Base-by-base conservation (phyloP, 2,888 invertebrate species). In the Macrosiphum euphorbiae region DNA sequence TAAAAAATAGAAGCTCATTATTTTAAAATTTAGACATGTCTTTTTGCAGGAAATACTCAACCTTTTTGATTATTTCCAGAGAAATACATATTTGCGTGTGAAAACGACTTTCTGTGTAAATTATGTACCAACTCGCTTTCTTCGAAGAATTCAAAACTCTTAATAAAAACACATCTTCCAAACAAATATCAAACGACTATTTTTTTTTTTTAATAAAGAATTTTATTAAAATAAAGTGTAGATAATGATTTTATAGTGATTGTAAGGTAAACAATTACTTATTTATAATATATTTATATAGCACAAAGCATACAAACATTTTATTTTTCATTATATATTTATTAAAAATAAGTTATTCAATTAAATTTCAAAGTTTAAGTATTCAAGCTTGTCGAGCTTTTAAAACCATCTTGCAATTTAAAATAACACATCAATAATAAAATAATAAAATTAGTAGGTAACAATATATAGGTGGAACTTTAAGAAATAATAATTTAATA, bases 41-140 rank as follows among this genome's bases (percentile, higher is more conserved):
- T 4, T 85, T 11, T 44, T 44, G 4, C 26, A 87, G 16, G 35
- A 92, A 67, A 50, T 58, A n/a, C 26, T 35, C 10, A 78, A 55
- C 52, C 47, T 88, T 88, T 88, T 88, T 24, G 16, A 26, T 52
- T 28, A 52, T 88, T 88, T 78, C 44, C 55, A 8, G 78, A 67
- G 78, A 44, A 92, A 92, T 52, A 88, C 35, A 90, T 55, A 61
- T 92, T 44, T 78, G 41, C 26, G 88, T 88, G 88, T n/a, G 88
- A 88, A 92, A 78, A 92, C 44, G 24, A 88, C 44, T 88, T 88
- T 78, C 78, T 52, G 52, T 24, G n/a, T 78, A 55, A 92, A 92
- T 78, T 61, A 87, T 52, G n/a, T 78, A 88, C 8, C 52, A 11
- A 88, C 41, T 44, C 5, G 24, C 41, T 88, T 88, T 92, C 88